Evolutionary conservation across 2,113 vertebrate genomes (phyloP).

Genomic region (Apistogramma diplotaenia): DNA sequence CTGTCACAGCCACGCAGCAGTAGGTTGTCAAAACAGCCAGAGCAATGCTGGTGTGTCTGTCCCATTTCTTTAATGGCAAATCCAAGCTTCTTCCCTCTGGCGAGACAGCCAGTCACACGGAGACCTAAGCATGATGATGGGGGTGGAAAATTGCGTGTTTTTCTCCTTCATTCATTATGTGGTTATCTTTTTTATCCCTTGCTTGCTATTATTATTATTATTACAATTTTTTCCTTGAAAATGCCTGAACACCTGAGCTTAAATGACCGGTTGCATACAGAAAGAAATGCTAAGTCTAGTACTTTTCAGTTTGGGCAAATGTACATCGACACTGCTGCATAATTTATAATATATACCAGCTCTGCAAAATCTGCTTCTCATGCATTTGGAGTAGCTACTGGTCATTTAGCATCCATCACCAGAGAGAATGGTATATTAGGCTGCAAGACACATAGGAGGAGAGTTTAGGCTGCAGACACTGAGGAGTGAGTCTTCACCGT

Average conservation of each 20-base stretch:
- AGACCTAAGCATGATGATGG: background rate
- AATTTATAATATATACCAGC: background rate
- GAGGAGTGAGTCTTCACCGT: background rate
- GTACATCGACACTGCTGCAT: background rate
- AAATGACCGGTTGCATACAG: too few species aligned
- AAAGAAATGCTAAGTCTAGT: background rate
- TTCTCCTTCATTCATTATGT: background rate
- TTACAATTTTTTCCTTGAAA: too few species aligned
- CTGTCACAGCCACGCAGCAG: constrained; percentile 25
- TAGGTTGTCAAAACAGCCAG: constrained; percentile 22
- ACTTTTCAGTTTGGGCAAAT: background rate
- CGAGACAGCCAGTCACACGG: background rate
- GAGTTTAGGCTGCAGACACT: background rate
- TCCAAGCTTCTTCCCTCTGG: background rate
- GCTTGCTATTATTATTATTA: background rate
- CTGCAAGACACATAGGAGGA: background rate
- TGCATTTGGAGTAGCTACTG: background rate
- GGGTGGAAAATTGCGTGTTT: background rate
- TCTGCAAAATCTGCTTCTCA: background rate
- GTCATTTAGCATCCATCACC: background rate
- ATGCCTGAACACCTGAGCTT: background rate
- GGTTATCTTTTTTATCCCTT: background rate
- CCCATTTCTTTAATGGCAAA: constrained; percentile 12
- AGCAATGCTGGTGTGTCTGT: constrained; percentile 11
- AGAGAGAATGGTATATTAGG: background rate